Conservation (phyloP, 2,888 invertebrate species). For the Fragum whitleyi region DNA sequence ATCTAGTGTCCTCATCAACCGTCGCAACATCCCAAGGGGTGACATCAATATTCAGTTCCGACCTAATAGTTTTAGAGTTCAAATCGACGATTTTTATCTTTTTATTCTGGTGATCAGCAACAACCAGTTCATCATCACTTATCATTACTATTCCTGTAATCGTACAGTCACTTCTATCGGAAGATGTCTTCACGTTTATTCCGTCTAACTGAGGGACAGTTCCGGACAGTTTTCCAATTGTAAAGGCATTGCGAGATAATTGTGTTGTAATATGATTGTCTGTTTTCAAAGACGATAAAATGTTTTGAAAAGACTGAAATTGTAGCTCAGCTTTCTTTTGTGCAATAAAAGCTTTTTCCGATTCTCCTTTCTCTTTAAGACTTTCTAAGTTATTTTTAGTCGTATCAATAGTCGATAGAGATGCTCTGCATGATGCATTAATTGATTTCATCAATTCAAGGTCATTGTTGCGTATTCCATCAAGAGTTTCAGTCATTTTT, state of each 20-base stretch:
- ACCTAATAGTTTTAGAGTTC: background rate
- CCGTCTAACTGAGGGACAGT: background rate
- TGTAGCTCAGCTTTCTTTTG: no score
- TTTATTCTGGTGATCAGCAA: background rate
- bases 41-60: background rate
- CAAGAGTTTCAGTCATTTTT: no score
- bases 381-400: background rate
- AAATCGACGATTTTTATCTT: background rate
- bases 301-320: background rate
- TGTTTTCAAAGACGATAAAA: background rate
- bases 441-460: no score
- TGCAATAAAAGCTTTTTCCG: background rate
- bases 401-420: no score
- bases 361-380: background rate
- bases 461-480: background rate
- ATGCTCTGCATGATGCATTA: no score
- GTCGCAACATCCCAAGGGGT: background rate
- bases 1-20: background rate
- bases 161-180: background rate
- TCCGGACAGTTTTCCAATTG: no score
- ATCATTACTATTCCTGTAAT: background rate
- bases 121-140: background rate
- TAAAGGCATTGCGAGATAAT: no score
- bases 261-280: background rate
- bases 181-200: background rate